Conservation (phyloP, 2,113 vertebrate species). For the Elachura formosa region DNA sequence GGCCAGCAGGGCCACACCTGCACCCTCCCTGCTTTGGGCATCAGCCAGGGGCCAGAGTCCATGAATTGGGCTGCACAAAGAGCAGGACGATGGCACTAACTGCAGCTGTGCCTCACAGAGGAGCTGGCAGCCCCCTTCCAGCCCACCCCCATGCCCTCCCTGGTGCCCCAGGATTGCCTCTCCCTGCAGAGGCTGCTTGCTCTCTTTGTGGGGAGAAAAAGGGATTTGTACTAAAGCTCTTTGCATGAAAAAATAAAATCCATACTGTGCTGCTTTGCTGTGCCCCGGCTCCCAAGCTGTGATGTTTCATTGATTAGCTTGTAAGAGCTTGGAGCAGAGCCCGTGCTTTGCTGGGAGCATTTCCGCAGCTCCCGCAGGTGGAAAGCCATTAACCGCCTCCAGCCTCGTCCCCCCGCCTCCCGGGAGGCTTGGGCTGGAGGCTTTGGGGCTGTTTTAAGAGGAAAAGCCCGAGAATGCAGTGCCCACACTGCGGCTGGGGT, state of each 20-base stretch:
- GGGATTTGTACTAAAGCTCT: constrained; percentile 32
- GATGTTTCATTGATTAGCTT: constrained; percentile 44
- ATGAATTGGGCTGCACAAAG: fast-evolving
- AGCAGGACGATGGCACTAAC: neutral
- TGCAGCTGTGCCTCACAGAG: neutral
- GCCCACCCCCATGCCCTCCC: neutral
- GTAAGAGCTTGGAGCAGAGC: constrained; percentile 40
- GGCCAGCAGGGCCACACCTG: neutral
- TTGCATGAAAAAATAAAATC: neutral
- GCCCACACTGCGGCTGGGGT: fast-evolving
- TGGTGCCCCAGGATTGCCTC: neutral
- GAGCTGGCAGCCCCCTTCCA: neutral
- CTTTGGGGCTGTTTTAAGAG: neutral
- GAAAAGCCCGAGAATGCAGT: neutral
- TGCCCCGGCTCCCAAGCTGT: neutral
- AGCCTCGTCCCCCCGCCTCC: neutral
- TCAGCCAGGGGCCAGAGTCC: neutral
- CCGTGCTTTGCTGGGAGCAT: neutral
- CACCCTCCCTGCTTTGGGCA: neutral
- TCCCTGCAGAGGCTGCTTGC: neutral
- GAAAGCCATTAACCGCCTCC: neutral
- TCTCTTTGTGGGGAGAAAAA: neutral
- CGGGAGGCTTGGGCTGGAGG: neutral
- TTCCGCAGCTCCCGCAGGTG: constrained; percentile 3
- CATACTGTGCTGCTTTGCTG: constrained; percentile 32